Percentiles rank a stretch among this genome's conserved stretches.
These are phyloP conservation scores for Mythimna pallens DNA, from an alignment of 2,888 invertebrate species.

Conservation along the genomic window DNA sequence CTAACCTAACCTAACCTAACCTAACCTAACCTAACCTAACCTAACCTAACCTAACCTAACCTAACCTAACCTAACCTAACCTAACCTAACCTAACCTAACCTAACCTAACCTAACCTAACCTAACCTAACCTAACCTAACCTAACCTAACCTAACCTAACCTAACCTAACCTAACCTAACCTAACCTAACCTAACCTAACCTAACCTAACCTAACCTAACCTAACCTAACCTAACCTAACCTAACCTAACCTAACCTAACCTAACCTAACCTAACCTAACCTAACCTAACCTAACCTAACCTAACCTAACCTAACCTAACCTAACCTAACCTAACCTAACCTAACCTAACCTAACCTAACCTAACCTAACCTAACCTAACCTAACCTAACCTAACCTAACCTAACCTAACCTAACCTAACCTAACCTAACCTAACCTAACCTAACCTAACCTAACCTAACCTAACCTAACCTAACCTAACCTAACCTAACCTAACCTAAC, in stretches of 20 bases:
- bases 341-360: slow-evolving; percentile 1
- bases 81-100: neutral
- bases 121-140: slow-evolving; percentile 1
- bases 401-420: slow-evolving; percentile 36
- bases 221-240: slow-evolving; percentile 12
- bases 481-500: neutral
- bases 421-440: slow-evolving; percentile 1
- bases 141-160: slow-evolving; percentile 1
- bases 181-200: slow-evolving; percentile 1
- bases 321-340: neutral
- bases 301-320: slow-evolving; percentile 1
- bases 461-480: slow-evolving; percentile 1
- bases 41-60: slow-evolving; percentile 1
- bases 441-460: slow-evolving; percentile 1
- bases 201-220: neutral
- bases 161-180: slow-evolving; percentile 1
- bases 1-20: slow-evolving; percentile 1
- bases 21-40: slow-evolving; percentile 1
- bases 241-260: slow-evolving; percentile 17
- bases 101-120: slow-evolving; percentile 1
- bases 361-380: slow-evolving; percentile 1
- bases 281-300: slow-evolving; percentile 32
- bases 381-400: slow-evolving; percentile 1
- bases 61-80: slow-evolving; percentile 1
- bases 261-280: slow-evolving; percentile 44